Conservation (phyloP, 1,140 invertebrate genomes). For the Rhopalosiphum padi region DNA sequence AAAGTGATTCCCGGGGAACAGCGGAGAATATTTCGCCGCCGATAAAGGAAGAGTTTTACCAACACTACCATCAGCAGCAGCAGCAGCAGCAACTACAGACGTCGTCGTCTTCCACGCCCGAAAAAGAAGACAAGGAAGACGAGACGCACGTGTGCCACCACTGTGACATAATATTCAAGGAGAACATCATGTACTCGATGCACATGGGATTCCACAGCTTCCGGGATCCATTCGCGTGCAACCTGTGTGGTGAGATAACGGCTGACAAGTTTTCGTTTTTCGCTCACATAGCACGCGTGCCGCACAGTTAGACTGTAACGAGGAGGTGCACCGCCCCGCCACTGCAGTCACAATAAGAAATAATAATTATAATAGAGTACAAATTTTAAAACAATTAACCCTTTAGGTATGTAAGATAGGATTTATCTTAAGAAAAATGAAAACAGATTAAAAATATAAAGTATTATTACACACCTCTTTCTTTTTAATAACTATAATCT, state of each 20-base stretch:
- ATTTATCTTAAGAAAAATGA: not conserved
- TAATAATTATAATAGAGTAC: not conserved
- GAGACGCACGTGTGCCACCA: conserved; percentile 71
- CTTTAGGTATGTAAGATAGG: not conserved
- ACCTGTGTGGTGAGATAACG: conserved; percentile 87
- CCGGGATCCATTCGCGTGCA: conserved; percentile 91
- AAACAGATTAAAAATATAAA: not conserved
- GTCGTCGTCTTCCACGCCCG: not conserved
- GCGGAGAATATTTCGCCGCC: conserved; percentile 63
- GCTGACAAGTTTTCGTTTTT: conserved; percentile 88
- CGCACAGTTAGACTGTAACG: conserved; percentile 67
- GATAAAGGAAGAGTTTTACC: conserved; percentile 22
- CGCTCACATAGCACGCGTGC: conserved; percentile 84
- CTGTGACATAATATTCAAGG: conserved; percentile 90
- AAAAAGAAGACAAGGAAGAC: conserved; percentile 58
- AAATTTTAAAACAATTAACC: not conserved
- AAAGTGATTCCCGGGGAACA: conserved; percentile 61
- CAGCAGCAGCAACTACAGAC: not conserved
- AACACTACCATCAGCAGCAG: not conserved
- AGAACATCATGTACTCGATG: conserved; percentile 89
- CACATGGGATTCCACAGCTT: conserved; percentile 96
- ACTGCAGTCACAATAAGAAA: not conserved
- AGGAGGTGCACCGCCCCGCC: not conserved
- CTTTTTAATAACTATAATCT: not conserved
- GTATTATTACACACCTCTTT: not conserved